Conservation (phyloP, 2,888 invertebrate genomes). For the Trichacis sp. region DNA sequence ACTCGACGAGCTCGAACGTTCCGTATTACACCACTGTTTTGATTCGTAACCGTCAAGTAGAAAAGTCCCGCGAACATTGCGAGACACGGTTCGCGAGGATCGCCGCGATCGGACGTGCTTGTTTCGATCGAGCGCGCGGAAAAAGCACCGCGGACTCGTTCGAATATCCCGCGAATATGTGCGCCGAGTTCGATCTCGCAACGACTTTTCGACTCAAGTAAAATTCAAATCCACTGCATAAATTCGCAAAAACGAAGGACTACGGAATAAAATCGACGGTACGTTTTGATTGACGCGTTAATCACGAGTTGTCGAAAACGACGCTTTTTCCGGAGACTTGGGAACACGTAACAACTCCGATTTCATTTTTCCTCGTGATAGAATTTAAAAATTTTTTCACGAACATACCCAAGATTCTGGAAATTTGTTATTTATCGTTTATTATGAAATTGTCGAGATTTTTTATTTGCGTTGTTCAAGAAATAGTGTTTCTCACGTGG, state of each 20-base stretch:
- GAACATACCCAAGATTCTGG: no score
- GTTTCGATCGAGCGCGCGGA: neutral
- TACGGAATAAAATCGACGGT: neutral
- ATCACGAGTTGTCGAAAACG: neutral
- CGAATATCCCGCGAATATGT: neutral
- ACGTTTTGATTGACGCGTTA: neutral
- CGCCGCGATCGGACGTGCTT: constrained; percentile 1
- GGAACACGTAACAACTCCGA: neutral
- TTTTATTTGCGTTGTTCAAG: no score
- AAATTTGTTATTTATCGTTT: no score
- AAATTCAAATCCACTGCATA: no score
- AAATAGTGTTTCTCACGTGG: no score
- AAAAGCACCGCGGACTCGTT: neutral
- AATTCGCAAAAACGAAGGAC: no score
- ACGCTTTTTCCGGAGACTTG: no score
- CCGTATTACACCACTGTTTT: constrained; percentile 27
- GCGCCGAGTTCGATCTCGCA: neutral
- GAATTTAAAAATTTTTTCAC: no score
- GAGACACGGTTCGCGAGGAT: neutral
- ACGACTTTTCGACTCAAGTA: no score
- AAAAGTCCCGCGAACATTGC: neutral
- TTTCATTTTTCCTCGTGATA: no score
- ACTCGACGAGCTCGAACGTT: constrained; percentile 24
- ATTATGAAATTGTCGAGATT: no score
- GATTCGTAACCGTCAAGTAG: neutral